phyloP scores from a whole-genome alignment of 1,140 invertebrate species.

The Melipona quadrifasciata region DNA sequence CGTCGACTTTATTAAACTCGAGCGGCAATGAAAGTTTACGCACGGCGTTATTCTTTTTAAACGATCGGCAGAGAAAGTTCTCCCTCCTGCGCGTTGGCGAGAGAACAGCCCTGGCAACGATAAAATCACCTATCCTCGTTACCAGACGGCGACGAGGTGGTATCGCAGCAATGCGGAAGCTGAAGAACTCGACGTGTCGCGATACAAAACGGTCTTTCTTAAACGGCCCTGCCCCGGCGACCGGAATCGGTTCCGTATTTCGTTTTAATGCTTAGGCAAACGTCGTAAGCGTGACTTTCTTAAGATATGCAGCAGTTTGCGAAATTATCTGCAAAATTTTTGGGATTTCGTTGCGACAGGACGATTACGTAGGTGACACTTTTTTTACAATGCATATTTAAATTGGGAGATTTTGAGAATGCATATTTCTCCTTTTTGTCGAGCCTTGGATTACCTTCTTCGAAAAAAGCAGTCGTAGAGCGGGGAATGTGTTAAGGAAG shows the following conservation, averaged over 20 bases:
- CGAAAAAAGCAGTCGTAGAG: no score
- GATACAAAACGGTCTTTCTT: conserved; percentile 6
- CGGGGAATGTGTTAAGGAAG: no score
- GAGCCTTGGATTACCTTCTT: no score
- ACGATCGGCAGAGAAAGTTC: conserved; percentile 32
- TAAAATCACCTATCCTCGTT: conserved; percentile 41
- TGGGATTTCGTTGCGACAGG: no score
- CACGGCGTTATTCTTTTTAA: conserved; percentile 34
- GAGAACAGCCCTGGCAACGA: not conserved
- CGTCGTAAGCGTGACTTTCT: not conserved
- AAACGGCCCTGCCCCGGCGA: not conserved
- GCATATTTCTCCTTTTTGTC: no score
- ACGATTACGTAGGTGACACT: no score
- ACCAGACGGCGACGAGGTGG: conserved; percentile 10
- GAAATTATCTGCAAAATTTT: no score
- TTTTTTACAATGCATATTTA: no score
- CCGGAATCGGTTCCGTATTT: not conserved
- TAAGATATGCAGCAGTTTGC: not conserved
- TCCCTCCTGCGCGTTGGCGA: not conserved
- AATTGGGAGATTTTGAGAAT: no score
- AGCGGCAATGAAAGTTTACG: conserved; percentile 47
- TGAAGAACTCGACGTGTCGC: not conserved
- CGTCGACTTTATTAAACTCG: conserved; percentile 43
- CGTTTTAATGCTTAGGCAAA: not conserved
- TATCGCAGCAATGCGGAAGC: conserved; percentile 38